These are phyloP conservation scores for Leptosomus discolor DNA, from an alignment of 2,113 vertebrate genomes.

Conservation along the genomic window DNA sequence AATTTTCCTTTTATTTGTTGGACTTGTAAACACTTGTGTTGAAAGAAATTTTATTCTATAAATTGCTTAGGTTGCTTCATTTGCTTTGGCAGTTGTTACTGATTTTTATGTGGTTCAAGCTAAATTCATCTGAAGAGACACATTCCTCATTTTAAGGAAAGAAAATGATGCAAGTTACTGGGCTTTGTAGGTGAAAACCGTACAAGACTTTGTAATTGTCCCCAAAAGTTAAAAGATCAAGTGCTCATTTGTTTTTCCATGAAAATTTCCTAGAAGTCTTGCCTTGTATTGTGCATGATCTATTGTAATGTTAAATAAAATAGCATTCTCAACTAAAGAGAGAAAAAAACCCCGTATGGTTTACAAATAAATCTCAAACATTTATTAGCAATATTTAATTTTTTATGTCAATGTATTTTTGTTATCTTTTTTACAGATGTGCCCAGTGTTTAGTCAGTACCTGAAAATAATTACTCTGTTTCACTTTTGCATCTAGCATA, in stretches of 20 bases:
- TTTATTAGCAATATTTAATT: neutral
- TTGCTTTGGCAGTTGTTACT: neutral
- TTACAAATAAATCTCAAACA: neutral
- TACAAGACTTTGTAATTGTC: neutral
- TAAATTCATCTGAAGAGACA: neutral
- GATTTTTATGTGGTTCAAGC: neutral
- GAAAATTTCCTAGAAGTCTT: neutral
- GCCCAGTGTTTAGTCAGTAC: neutral
- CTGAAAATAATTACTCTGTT: neutral
- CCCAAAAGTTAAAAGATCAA: neutral
- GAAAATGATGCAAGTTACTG: neutral
- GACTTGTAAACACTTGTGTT: neutral
- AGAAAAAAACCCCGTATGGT: neutral
- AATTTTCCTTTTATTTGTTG: neutral
- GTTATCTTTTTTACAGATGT: neutral
- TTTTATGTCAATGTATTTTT: neutral
- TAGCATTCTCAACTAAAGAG: neutral
- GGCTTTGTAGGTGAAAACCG: neutral
- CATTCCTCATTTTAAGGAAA: neutral
- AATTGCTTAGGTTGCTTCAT: neutral
- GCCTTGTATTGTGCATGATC: neutral
- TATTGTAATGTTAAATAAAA: neutral
- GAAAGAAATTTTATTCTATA: neutral
- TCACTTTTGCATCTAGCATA: neutral
- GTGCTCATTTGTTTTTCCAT: neutral